A percentile compares a stretch with the other conserved stretches of the same genome.
phyloP scores from a whole-genome alignment of 2,113 vertebrate genomes.

The Hipposideros armiger region DNA sequence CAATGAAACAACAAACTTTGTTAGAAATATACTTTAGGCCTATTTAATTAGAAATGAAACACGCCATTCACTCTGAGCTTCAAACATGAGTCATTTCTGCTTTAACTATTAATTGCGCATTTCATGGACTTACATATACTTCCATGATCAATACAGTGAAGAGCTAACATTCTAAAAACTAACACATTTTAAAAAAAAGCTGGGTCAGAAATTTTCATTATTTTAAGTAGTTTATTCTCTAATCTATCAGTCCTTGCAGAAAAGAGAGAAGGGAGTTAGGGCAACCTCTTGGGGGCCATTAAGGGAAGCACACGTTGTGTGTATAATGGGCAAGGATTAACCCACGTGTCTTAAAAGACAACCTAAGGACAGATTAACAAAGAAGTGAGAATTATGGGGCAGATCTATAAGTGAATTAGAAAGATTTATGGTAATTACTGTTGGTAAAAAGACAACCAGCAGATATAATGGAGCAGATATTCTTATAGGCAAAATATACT shows the following conservation, averaged over 20 bases:
- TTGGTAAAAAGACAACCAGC: not conserved
- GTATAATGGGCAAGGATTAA: not conserved
- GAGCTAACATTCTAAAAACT: not conserved
- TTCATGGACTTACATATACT: not conserved
- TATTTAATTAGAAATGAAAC: constrained; percentile 24
- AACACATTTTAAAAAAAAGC: not conserved
- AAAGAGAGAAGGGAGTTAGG: not conserved
- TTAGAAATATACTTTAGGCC: not conserved
- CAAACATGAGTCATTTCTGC: not conserved
- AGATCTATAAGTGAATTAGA: constrained; percentile 7
- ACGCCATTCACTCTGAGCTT: not conserved
- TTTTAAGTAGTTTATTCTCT: not conserved
- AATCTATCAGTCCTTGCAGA: not conserved
- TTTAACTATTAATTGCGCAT: not conserved
- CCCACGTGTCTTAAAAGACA: not conserved
- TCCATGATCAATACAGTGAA: not conserved
- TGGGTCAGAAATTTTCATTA: not conserved
- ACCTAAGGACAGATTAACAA: not conserved
- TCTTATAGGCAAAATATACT: not conserved
- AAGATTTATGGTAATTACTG: constrained; percentile 6
- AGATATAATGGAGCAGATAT: not conserved
- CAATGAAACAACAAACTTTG: not conserved
- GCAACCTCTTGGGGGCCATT: not conserved
- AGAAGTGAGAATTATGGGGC: not conserved
- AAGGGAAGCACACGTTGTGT: rapidly evolving